Percentiles rank a stretch among this genome's conserved stretches.
Conservation (phyloP, 2,888 invertebrate species). For the Pristionchus exspectatus region DNA sequence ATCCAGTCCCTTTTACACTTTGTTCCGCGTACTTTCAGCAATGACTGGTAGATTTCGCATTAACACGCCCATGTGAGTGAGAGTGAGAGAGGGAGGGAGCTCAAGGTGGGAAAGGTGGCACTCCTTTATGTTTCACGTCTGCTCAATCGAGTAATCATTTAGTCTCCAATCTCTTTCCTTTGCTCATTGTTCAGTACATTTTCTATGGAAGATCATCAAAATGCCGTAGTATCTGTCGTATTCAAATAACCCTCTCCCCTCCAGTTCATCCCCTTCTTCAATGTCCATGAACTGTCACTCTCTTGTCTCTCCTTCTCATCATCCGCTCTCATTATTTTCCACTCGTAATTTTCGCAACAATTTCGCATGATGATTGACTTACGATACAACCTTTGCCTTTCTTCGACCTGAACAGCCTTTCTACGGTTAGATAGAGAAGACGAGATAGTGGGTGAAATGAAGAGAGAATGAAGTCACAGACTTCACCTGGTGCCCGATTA, state of each 20-base stretch:
- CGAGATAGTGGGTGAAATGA: not conserved
- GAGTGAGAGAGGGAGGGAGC: not conserved
- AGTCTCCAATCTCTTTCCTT: not conserved
- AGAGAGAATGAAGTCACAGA: not conserved
- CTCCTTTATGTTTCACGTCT: not conserved
- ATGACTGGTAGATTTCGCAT: not conserved
- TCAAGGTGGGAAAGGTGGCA: not conserved
- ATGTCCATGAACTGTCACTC: conserved; percentile 48
- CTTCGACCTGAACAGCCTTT: not conserved
- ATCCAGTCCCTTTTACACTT: conserved; percentile 31
- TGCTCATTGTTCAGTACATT: not conserved
- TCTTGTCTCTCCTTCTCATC: conserved; percentile 30
- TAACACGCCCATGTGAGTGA: not conserved
- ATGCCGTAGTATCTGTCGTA: not conserved
- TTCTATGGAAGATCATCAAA: not conserved
- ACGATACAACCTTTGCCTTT: conserved; percentile 11
- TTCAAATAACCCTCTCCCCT: not conserved
- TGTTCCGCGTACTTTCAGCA: conserved; percentile 38
- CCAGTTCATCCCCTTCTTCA: not conserved
- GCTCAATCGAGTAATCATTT: not conserved
- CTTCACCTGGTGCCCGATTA: conserved; percentile 18
- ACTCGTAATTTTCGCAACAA: conserved; percentile 36
- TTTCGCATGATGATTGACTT: conserved; percentile 38
- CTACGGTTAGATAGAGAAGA: not conserved
- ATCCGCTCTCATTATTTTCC: conserved; percentile 13